Percentiles rank a stretch among this genome's conserved stretches.
phyloP scores from a whole-genome alignment of 1,140 invertebrate species.

The Anadara kagoshimensis region DNA sequence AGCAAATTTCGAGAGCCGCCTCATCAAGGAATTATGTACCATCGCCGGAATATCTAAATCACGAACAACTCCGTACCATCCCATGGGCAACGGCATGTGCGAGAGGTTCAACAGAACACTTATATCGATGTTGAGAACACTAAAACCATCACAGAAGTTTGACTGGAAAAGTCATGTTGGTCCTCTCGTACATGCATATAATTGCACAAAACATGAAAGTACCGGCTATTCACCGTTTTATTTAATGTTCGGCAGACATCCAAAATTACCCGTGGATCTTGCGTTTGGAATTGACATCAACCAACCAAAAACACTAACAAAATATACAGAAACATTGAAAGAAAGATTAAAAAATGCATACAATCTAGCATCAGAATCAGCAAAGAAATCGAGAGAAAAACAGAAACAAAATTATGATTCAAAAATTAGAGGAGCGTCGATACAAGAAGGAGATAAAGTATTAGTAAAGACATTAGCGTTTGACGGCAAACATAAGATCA shows the following conservation, averaged over 20 bases:
- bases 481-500: too few relatives aligned
- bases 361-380: neutral
- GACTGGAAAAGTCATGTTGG: too few relatives aligned
- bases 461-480: too few relatives aligned
- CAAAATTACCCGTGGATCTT: too few relatives aligned
- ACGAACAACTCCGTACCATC: constrained; percentile 50
- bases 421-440: neutral
- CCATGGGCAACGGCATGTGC: constrained; percentile 49
- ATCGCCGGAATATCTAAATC: constrained; percentile 39
- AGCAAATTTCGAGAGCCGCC: constrained; percentile 35
- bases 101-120: constrained; percentile 62
- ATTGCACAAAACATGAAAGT: too few relatives aligned
- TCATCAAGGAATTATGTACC: constrained; percentile 35
- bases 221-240: too few relatives aligned
- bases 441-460: constrained; percentile 1
- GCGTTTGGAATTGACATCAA: too few relatives aligned
- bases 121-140: too few relatives aligned
- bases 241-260: too few relatives aligned
- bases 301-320: too few relatives aligned
- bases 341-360: neutral
- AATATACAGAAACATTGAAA: neutral
- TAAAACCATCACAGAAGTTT: too few relatives aligned
- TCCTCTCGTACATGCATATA: too few relatives aligned
- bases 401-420: neutral
- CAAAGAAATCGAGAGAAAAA: neutral